Percentiles rank a stretch among this genome's conserved stretches.
Conservation (phyloP, 2,888 invertebrate species). For the Thysanoteuthis rhombus region DNA sequence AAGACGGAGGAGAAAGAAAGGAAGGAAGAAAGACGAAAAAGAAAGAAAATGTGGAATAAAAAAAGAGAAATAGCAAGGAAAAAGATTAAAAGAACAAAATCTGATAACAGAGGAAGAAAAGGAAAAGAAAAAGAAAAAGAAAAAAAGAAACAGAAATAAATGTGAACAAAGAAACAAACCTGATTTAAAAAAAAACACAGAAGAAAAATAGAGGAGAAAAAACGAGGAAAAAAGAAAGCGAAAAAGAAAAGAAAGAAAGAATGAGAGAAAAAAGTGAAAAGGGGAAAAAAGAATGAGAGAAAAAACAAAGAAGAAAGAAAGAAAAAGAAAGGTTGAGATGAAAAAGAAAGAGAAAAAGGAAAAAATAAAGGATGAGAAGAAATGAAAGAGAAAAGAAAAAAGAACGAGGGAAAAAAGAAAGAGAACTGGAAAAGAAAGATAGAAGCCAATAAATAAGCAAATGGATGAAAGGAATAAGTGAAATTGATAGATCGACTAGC, state of each 20-base stretch:
- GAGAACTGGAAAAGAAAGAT: not conserved
- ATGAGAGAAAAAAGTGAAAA: not conserved
- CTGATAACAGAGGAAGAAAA: no score
- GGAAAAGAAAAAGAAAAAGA: not conserved
- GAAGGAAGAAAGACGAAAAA: no score
- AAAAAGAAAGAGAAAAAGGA: no score
- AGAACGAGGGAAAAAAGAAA: not conserved
- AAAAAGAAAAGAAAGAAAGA: not conserved
- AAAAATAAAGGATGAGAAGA: no score
- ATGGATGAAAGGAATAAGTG: not conserved
- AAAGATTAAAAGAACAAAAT: no score
- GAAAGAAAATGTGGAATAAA: not conserved
- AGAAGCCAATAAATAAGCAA: not conserved
- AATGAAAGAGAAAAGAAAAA: not conserved
- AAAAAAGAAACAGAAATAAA: not conserved
- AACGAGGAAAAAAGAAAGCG: not conserved
- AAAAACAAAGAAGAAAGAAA: not conserved
- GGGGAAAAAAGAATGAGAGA: not conserved
- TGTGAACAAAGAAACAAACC: not conserved
- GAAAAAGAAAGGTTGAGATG: not conserved
- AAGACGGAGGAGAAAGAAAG: no score
- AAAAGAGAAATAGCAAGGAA: not conserved
- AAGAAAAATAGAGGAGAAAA: not conserved
- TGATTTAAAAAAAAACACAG: not conserved
- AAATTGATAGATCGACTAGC: not conserved